phyloP scores from a whole-genome alignment of 1,140 invertebrate genomes.

The Saxidomus purpurata region DNA sequence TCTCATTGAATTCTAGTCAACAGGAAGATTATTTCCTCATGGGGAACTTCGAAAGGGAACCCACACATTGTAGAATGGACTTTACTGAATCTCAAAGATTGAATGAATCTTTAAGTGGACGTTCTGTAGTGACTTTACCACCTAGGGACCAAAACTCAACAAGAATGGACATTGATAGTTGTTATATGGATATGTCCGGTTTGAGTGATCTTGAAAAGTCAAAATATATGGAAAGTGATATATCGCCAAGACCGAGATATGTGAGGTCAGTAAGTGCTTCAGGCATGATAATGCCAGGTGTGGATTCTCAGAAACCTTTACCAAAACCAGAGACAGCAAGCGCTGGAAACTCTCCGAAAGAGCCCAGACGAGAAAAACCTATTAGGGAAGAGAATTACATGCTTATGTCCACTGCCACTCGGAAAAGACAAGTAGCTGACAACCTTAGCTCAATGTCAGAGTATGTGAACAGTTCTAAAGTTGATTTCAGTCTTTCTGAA shows the following conservation, averaged over 20 bases:
- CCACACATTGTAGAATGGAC: conserved; percentile 57
- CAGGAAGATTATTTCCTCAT: conserved; percentile 79
- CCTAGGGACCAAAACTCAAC: conserved; percentile 29
- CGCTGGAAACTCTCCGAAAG: conserved; percentile 63
- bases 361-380: conserved; percentile 35
- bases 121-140: conserved; percentile 42
- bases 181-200: conserved; percentile 80
- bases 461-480: conserved; percentile 60
- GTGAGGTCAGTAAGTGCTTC: conserved; percentile 71
- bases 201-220: conserved; percentile 47
- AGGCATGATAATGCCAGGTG: background rate
- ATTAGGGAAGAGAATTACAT: conserved; percentile 76
- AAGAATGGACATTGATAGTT: conserved; percentile 26
- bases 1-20: conserved; percentile 60
- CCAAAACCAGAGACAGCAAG: conserved; percentile 63
- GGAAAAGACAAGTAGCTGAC: conserved; percentile 65
- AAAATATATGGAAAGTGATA: background rate
- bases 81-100: conserved; percentile 53
- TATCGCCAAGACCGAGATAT: conserved; percentile 61
- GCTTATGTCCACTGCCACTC: conserved; percentile 66
- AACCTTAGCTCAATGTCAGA: conserved; percentile 71
- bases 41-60: conserved; percentile 75
- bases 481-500: conserved; percentile 5
- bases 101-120: conserved; percentile 35
- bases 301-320: background rate